These are phyloP conservation scores for Thalassaphorura encarpata DNA, from an alignment of 1,140 invertebrate species.

Conservation along the genomic window DNA sequence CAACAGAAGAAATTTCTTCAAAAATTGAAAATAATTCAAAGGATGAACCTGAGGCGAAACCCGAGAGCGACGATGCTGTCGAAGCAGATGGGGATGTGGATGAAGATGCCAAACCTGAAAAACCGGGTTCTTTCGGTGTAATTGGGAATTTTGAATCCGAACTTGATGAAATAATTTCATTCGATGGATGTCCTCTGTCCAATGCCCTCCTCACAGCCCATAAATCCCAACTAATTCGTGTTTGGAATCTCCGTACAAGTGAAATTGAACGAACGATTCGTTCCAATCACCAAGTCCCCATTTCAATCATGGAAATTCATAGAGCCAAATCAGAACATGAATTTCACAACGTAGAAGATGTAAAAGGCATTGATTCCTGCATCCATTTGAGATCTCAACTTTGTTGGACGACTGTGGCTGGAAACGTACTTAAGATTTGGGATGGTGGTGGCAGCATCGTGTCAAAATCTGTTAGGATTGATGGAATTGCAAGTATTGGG, in stretches of 20 bases:
- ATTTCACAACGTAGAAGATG: neutral
- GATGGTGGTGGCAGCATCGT: slow-evolving; percentile 22
- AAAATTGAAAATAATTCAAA: neutral
- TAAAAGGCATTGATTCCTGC: neutral
- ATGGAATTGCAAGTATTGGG: slow-evolving; percentile 18
- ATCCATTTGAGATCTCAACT: neutral
- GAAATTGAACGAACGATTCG: slow-evolving; percentile 15
- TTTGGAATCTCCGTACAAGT: slow-evolving; percentile 19
- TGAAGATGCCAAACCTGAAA: neutral
- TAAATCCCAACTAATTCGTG: slow-evolving; percentile 21
- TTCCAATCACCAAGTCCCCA: slow-evolving; percentile 19
- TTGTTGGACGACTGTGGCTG: slow-evolving; percentile 22
- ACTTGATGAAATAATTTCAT: slow-evolving; percentile 26
- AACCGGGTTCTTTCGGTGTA: slow-evolving; percentile 6
- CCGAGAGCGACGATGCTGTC: neutral
- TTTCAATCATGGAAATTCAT: slow-evolving; percentile 15
- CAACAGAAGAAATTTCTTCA: slow-evolving; percentile 1
- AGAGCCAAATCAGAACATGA: slow-evolving; percentile 5
- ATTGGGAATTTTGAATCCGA: slow-evolving; percentile 15
- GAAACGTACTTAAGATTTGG: slow-evolving; percentile 22
- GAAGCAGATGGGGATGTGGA: neutral
- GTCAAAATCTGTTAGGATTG: slow-evolving; percentile 21
- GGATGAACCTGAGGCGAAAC: slow-evolving; percentile 1
- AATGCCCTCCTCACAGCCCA: slow-evolving; percentile 20
- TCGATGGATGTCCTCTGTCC: slow-evolving; percentile 18